phyloP scores from a whole-genome alignment of 2,797 vertebrate genomes.

The Schizothorax lantsangensis region DNA sequence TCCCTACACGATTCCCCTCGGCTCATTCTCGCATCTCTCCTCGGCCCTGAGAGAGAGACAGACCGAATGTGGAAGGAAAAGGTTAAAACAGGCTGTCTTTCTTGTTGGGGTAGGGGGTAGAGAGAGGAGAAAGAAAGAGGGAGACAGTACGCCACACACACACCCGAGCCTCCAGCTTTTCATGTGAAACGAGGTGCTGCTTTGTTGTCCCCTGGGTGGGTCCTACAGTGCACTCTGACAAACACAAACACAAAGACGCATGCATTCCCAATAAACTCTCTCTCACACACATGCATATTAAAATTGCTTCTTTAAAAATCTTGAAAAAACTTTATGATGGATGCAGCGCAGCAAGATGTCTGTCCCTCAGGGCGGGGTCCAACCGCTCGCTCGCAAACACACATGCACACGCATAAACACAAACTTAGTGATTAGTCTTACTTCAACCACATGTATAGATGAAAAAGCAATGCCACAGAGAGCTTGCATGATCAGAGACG shows the following conservation, averaged over 20 bases:
- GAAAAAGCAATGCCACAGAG: constrained; percentile 36
- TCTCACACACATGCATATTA: constrained; percentile 58
- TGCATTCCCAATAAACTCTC: constrained; percentile 55
- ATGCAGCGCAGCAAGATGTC: constrained; percentile 54
- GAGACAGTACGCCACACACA: constrained; percentile 10
- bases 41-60: constrained; percentile 21
- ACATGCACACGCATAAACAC: constrained; percentile 27
- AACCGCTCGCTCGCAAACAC: constrained; percentile 46
- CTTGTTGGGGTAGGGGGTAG: constrained; percentile 58
- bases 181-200: constrained; percentile 80
- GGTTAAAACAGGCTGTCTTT: constrained; percentile 78
- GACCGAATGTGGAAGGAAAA: constrained; percentile 64
- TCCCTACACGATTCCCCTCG: not conserved
- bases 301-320: constrained; percentile 50
- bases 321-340: constrained; percentile 55
- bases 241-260: constrained; percentile 51
- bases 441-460: constrained; percentile 1
- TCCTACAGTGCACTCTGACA: constrained; percentile 55
- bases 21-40: constrained; percentile 17
- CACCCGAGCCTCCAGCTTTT: constrained; percentile 70
- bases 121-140: constrained; percentile 36
- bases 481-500: constrained; percentile 31
- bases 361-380: constrained; percentile 59
- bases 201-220: constrained; percentile 75
- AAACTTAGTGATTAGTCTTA: constrained; percentile 60